Evolutionary conservation across 2,888 invertebrate genomes (phyloP).

Genomic region (Microctonus aethiopoides): DNA sequence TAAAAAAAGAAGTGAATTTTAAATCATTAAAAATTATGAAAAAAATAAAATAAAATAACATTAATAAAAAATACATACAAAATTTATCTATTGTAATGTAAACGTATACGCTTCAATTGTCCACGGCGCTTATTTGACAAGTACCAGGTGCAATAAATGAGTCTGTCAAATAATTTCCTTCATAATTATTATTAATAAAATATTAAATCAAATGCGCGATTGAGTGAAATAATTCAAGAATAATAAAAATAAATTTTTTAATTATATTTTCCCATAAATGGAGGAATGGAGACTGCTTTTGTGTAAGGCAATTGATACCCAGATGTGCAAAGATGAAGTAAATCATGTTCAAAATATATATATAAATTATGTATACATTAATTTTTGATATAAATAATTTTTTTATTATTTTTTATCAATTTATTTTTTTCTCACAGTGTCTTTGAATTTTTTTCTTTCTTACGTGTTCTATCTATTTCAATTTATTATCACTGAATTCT

Average conservation of each 20-base stretch:
- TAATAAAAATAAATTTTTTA: background rate
- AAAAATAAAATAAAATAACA: constrained; percentile 37
- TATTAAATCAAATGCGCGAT: background rate
- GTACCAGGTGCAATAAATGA: constrained; percentile 47
- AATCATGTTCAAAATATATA: background rate
- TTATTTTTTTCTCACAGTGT: no score
- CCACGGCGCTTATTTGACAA: constrained; percentile 51
- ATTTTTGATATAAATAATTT: no score
- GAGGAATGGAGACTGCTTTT: constrained; percentile 4
- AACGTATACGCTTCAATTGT: constrained; percentile 58
- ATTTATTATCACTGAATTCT: background rate
- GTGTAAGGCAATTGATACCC: background rate
- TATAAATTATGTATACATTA: no score
- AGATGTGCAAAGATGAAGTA: background rate
- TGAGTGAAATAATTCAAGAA: background rate
- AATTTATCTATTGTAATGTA: constrained; percentile 49
- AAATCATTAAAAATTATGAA: no score
- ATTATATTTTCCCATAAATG: background rate
- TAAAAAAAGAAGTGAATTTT: constrained; percentile 25
- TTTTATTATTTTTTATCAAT: no score
- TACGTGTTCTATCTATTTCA: background rate
- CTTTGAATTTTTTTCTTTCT: background rate
- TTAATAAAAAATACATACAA: constrained; percentile 20
- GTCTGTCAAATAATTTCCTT: constrained; percentile 25
- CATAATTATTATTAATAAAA: background rate